Conservation (phyloP, 64 coral and sea anemone genomes). For the Actinia tenebrosa region DNA sequence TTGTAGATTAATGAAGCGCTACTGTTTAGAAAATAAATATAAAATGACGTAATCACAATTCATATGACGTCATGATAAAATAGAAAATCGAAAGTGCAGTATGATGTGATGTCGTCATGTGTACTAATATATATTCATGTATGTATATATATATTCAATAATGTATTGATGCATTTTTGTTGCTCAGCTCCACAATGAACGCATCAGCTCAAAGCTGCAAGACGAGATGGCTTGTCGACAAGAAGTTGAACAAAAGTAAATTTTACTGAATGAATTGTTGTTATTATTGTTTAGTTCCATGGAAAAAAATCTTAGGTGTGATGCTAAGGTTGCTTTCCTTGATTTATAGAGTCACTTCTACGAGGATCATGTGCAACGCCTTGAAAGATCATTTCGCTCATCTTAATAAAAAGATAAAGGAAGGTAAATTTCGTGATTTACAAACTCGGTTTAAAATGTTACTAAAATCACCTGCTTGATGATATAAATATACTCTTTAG, state of each 20-base stretch:
- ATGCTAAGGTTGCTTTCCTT: not conserved
- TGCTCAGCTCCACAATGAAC: conserved; percentile 92
- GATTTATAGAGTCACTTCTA: conserved; percentile 50
- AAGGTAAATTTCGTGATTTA: conserved; percentile 35
- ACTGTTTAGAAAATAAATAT: not conserved
- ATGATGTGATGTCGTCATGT: too few relatives aligned
- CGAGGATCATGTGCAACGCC: conserved; percentile 79
- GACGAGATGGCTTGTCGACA: conserved; percentile 75
- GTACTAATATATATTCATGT: too few relatives aligned
- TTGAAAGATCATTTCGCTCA: conserved; percentile 84
- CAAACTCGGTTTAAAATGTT: not conserved
- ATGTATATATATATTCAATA: too few relatives aligned
- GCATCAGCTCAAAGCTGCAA: conserved; percentile 84
- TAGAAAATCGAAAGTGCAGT: too few relatives aligned
- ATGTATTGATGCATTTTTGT: not conserved
- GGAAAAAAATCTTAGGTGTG: too few relatives aligned
- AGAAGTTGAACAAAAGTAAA: conserved; percentile 91
- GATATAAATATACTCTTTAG: conserved; percentile 19
- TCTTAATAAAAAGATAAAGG: conserved; percentile 63
- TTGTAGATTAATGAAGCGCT: not conserved
- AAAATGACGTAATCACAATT: too few relatives aligned
- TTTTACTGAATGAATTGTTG: too few relatives aligned
- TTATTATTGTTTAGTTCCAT: too few relatives aligned
- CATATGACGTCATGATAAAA: too few relatives aligned
- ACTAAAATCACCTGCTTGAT: not conserved